Conservation (phyloP, 2,888 invertebrate genomes). For the Opisthograptis luteolata region DNA sequence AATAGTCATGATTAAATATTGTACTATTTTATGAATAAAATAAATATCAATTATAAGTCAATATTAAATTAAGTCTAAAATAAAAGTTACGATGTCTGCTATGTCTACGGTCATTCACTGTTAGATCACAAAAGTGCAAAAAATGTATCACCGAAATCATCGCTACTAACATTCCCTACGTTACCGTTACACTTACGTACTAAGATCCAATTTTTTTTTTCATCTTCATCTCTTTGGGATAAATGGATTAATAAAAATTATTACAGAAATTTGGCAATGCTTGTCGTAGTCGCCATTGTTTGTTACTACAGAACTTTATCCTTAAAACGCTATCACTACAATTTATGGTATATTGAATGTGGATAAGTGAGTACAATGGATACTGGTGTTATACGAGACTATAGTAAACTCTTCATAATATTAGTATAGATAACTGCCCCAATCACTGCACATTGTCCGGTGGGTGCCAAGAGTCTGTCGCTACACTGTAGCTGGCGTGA, state of each 20-base stretch:
- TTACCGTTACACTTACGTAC: slow-evolving; percentile 54
- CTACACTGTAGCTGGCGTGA: slow-evolving; percentile 2
- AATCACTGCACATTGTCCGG: slow-evolving; percentile 46
- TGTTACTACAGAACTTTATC: slow-evolving; percentile 56
- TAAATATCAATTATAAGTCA: neutral
- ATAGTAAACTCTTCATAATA: slow-evolving; percentile 34
- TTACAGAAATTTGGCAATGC: slow-evolving; percentile 70
- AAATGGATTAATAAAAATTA: slow-evolving; percentile 59
- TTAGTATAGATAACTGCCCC: slow-evolving; percentile 21
- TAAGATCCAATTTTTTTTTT: slow-evolving; percentile 65
- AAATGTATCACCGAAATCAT: neutral
- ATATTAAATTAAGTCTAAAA: too few relatives aligned
- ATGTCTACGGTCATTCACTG: neutral
- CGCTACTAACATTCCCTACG: slow-evolving; percentile 35
- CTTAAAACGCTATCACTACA: slow-evolving; percentile 49
- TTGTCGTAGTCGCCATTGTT: slow-evolving; percentile 63
- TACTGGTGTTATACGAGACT: slow-evolving; percentile 51
- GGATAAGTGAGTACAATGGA: slow-evolving; percentile 54
- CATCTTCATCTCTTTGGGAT: slow-evolving; percentile 74
- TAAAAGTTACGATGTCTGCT: too few relatives aligned
- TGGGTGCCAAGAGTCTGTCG: slow-evolving; percentile 40
- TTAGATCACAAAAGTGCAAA: neutral
- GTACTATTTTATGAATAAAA: too few relatives aligned
- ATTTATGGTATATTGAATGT: slow-evolving; percentile 50
- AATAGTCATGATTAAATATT: too few relatives aligned